Base-by-base conservation (phyloP, 1,140 invertebrate genomes). In the Oncopodura yosiiana region DNA sequence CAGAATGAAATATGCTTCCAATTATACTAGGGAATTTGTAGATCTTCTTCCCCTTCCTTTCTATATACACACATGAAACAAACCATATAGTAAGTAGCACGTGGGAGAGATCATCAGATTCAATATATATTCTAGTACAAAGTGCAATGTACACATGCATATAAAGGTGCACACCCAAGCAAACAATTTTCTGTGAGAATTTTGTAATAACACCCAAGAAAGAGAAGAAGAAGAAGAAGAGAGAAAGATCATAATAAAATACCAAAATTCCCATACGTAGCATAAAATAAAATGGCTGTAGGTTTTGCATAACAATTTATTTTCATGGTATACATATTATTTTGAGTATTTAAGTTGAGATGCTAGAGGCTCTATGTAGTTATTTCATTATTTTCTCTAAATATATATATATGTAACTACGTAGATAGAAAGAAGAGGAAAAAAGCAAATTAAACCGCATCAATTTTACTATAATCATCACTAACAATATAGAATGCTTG, bases 1-100 rank as follows among this genome's bases (percentile, higher is more conserved):
- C 44, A 32, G 44, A 30, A 49, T 49, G 46, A 49, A 49, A 49
- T 49, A 49, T 49, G 46, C 46, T 36, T 49, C 46, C 46, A 49
- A 49, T 49, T 49, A 49, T 38, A 27, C 32, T 23, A 38, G 38
- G 46, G 32, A 38, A 49, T 38, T 49, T 49, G 23, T 36, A 37
- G 32, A 30, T 49, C 32, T 24, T 24, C 46, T 49, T 23, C 23
- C 18, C 30, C 19, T 24, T 24, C 24, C 9, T 49, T 34, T 38
- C 46, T 27, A 48, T 49, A 26, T 26, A 24, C 27, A 16, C 44
- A 27, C 36, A 36, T 36, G 24, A n/a, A n/a, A n/a, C n/a, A n/a
- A n/a, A n/a, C n/a, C n/a, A n/a, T n/a, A n/a, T n/a, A n/a, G n/a
- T n/a, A n/a, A n/a, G n/a, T n/a, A n/a, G n/a, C n/a, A n/a, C n/a